Evolutionary conservation across 1,140 invertebrate species (phyloP).

Genomic region (Pantala flavescens): DNA sequence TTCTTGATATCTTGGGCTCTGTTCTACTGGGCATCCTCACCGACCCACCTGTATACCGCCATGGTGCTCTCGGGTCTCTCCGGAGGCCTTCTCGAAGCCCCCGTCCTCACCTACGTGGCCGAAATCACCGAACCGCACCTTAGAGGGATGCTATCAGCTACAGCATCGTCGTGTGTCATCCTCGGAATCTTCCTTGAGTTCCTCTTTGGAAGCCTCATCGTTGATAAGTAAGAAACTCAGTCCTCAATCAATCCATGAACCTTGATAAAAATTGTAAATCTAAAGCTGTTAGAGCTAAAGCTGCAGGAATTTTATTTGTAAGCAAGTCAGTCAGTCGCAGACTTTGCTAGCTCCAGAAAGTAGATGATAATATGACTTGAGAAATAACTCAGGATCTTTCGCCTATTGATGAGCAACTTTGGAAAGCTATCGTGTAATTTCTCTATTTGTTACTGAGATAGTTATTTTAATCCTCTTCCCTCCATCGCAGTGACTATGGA

Average conservation of each 20-base stretch:
- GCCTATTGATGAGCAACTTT: too few species aligned
- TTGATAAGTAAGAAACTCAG: background rate
- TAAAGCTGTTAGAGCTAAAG: background rate
- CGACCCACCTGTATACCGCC: constrained; percentile 51
- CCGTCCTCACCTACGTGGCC: constrained; percentile 67
- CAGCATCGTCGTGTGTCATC: constrained; percentile 59
- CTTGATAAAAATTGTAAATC: background rate
- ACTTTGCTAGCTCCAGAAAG: too few species aligned
- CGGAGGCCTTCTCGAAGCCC: constrained; percentile 64
- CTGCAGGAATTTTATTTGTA: background rate
- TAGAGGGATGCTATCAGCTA: constrained; percentile 59
- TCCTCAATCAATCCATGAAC: background rate
- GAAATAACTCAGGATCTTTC: too few species aligned
- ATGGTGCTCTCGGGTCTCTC: constrained; percentile 56
- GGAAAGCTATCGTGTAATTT: too few species aligned
- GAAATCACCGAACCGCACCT: constrained; percentile 67
- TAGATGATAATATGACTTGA: too few species aligned
- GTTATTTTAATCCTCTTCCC: too few species aligned
- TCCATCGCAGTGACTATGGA: too few species aligned
- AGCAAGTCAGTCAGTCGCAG: background rate
- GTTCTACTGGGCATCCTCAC: constrained; percentile 48
- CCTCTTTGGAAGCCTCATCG: background rate
- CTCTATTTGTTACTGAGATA: too few species aligned
- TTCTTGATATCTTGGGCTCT: constrained; percentile 60
- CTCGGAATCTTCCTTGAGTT: constrained; percentile 53